phyloP scores from a whole-genome alignment of 2,888 invertebrate genomes.

The Diabrotica balteata region DNA sequence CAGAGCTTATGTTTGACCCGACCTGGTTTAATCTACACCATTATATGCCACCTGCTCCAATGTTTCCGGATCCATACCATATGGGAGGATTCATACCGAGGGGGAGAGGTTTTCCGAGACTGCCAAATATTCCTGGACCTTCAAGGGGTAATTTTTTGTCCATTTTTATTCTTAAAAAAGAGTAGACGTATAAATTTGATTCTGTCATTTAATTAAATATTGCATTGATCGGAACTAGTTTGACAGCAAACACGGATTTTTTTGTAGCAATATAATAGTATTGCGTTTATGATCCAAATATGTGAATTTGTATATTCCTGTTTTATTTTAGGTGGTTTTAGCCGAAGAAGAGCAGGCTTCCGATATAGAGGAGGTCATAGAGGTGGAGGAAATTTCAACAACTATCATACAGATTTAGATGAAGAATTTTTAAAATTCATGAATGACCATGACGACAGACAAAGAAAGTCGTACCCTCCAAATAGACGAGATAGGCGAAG shows the following conservation, averaged over 20 bases:
- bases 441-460: conserved; percentile 54
- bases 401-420: conserved; percentile 51
- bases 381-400: conserved; percentile 37
- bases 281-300: too few relatives aligned
- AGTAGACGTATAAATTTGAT: too few relatives aligned
- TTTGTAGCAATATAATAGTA: too few relatives aligned
- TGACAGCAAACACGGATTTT: too few relatives aligned
- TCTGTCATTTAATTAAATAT: too few relatives aligned
- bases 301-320: too few relatives aligned
- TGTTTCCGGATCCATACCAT: conserved; percentile 30
- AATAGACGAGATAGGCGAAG: conserved; percentile 13
- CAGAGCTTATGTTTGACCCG: conserved; percentile 39
- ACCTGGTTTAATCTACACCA: conserved; percentile 35
- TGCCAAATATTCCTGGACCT: conserved; percentile 42
- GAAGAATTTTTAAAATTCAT: conserved; percentile 65
- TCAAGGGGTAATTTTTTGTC: conserved; percentile 46
- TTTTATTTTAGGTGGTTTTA: conserved; percentile 27
- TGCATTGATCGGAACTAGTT: too few relatives aligned
- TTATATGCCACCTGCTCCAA: conserved; percentile 29
- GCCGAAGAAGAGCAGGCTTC: conserved; percentile 40
- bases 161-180: too few relatives aligned
- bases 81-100: conserved; percentile 31
- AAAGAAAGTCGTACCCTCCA: conserved; percentile 19
- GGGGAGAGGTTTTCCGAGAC: conserved; percentile 43
- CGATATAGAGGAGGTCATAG: conserved; percentile 53